Evolutionary conservation across 1,140 invertebrate species (phyloP), one percentile per base, ranked within the genome.

Genomic region (Diploscapter pachys): DNA sequence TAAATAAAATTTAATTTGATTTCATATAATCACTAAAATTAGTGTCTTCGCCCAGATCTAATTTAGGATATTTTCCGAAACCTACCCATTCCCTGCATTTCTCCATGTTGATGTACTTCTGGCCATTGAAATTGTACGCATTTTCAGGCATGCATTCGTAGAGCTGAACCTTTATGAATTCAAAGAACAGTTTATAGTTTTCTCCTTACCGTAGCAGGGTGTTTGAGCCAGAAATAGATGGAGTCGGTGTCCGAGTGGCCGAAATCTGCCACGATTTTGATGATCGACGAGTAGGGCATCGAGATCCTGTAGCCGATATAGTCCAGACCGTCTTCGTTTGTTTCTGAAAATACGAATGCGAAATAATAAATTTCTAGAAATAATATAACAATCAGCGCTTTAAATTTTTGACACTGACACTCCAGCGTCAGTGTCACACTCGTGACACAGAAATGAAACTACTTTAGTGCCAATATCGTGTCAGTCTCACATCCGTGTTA

Each of bases 61-160:
- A 55, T 48, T 4, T 48, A 0, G 9, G 6, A 53, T 69, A 8
- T 69, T 31, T n/a, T 13, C 8, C 5, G 4, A 54, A 55, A 53
- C 67, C 0, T 3, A 76, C 65, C 77, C 77, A 78, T 56, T 78
- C 77, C 9, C 77, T 55, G 54, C 76, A 72, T 11, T 56, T 66
- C 11, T 76, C 76, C 68, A 78, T n/a, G 55, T 78, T 78, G 31
- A 78, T n/a, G 6, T 77, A 63, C 5, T 69, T 54, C 9, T 61
- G 52, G 13, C 61, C 62, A 2, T 13, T 49, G 13, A 55, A 59
- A 13, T 63, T 63, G 69, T 57, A 56, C 11, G 59, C 55, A 4
- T 75, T 49, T 54, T 65, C 50, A 11, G 77, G 77, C 5, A 72
- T 78, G 5, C 63, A 75, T 63, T 79, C 78, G 70, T 72, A 79